Base-by-base conservation (phyloP, 2,888 invertebrate genomes). In the Lasioglossum marginatum region DNA sequence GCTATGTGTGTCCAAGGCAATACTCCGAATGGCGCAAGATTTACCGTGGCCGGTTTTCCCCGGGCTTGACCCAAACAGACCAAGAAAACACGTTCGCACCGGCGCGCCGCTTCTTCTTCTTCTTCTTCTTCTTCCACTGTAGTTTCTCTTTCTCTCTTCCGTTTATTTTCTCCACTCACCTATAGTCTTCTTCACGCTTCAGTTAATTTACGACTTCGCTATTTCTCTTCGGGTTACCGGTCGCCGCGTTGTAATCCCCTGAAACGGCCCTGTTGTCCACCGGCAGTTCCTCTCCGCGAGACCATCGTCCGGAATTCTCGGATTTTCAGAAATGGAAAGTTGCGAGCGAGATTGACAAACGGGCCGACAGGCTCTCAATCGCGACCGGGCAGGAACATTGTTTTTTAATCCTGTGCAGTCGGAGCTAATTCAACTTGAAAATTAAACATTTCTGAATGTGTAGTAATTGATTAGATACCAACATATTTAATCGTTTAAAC, bases 121-220 rank as follows among this genome's bases (percentile, higher is more conserved):
- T 57, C 23, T 57, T 2, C 66, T 31, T 34, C 31, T 31, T 34
- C 72, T 48, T 43, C 43, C 19, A 16, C 27, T 19, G 16, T 45
- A 14, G 43, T 19, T 34, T 12, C 31, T 72, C 48, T 19, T 45
- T 27, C 27, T 10, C 43, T 27, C 2, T 27, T 19, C 19, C 48
- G 48, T 48, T 48, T 48, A 45, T 72, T 72, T 27, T 31, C 45
- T 48, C 48, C 72, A 12, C 72, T 48, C 45, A 72, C 72, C 31
- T 48, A 48, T 31, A 72, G 31, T 34, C 48, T 48, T 48, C 72
- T 48, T 72, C 72, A 31, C 72, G 72, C 72, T 48, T 72, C 72
- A 31, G 45, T 72, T 72, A 72, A 72, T 72, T 45, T 48, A 72
- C 72, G 48, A 72, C 72, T 31, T 19, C 31, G 45, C 48, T 31